Conservation (phyloP, 2,888 invertebrate genomes). For the Agrypnus murinus region DNA sequence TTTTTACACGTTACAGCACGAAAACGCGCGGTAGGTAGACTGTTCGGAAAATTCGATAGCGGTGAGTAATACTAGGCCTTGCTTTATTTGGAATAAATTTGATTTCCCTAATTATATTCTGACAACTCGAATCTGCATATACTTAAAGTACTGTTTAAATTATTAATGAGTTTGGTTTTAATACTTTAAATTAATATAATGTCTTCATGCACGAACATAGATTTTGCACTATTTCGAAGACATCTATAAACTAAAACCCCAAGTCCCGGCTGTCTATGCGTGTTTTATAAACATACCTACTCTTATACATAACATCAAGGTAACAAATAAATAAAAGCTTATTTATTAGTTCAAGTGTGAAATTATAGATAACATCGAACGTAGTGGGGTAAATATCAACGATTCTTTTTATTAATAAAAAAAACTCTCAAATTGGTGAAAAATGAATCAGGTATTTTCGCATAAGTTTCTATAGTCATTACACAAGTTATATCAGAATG, state of each 20-base stretch:
- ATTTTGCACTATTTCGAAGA: slow-evolving; percentile 24
- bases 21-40: slow-evolving; percentile 28
- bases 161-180: slow-evolving; percentile 38
- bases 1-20: slow-evolving; percentile 33
- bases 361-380: too few species aligned
- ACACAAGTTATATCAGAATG: too few species aligned
- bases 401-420: too few species aligned
- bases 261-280: too few species aligned
- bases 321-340: neutral
- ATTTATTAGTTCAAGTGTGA: too few species aligned
- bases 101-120: slow-evolving; percentile 22
- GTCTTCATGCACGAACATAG: slow-evolving; percentile 29
- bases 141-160: slow-evolving; percentile 19
- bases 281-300: slow-evolving; percentile 8
- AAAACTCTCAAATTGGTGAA: too few species aligned
- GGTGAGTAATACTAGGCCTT: slow-evolving; percentile 10
- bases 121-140: slow-evolving; percentile 25
- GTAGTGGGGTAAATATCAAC: too few species aligned
- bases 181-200: slow-evolving; percentile 31
- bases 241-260: slow-evolving; percentile 11
- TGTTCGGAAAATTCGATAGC: slow-evolving; percentile 27
- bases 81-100: neutral
- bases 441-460: too few species aligned
- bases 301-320: neutral
- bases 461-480: too few species aligned